Base-by-base conservation (phyloP, 2,797 vertebrate genomes). In the Myoxocephalus aenaeus region DNA sequence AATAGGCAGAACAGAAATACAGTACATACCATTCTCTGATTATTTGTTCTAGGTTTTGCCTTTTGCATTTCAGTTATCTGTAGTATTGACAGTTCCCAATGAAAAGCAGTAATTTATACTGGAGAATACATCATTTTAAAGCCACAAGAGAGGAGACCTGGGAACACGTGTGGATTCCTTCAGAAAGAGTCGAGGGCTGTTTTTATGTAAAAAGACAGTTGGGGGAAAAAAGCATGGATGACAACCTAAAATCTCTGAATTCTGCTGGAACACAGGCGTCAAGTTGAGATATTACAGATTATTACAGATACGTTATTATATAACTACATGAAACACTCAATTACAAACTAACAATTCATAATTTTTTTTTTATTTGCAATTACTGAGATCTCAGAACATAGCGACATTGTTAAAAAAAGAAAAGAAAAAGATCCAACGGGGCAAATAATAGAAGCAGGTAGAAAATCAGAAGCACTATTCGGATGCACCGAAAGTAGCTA, bases 11-110 rank as follows among this genome's bases (percentile, higher is more conserved):
- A 75, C 27, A 65, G 27, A 86, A 63, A 83, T 74, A 38, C 68
- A 63, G 82, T 74, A 38, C 68, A 70, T 34, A 65, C 5, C 50
- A 64, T 51, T 70, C 27, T 70, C 58, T 61, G 58, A 73, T 66
- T 27, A 32, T 51, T 42, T 44, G 36, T 75, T 7, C 1, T 1
- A 73, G 0, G 1, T 48, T 77, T 48, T 70, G 17, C 51, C n/a
- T 58, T 72, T 63, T 63, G 34, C 56, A 66, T 75, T 38, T 65
- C 17, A 25, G 18, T 58, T 51, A 36, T 12, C 51, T 7, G 2
- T 0, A 74, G 3, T 44, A 56, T 32, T 58, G 2, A 0, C 12
- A 7, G 32, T 40, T 54, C 69, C 54, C 25, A 34, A 58, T 27
- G 29, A 34, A 65, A 72, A 69, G 14, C 25, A 46, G 51, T 20